Conservation (phyloP, 2,888 invertebrate genomes). For the Dryococelus australis region DNA sequence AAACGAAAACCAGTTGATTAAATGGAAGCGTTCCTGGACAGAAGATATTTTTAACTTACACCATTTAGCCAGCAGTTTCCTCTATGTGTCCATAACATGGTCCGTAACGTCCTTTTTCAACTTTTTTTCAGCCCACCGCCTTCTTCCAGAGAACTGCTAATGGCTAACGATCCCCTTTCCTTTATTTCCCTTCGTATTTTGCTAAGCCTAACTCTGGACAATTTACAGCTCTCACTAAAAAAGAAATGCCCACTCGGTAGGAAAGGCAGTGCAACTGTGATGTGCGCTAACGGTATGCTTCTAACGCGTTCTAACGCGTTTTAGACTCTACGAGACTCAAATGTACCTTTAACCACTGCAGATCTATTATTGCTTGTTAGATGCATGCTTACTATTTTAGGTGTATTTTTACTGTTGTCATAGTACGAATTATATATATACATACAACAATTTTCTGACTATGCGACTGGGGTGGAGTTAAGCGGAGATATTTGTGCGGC, state of each 20-base stretch:
- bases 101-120: not conserved
- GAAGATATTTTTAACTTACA: not conserved
- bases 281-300: not conserved
- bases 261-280: not conserved
- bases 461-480: no score
- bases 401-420: no score
- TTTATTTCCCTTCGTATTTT: conserved; percentile 7
- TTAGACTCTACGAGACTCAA: no score
- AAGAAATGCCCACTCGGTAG: not conserved
- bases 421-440: no score
- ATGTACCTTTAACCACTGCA: no score
- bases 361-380: no score
- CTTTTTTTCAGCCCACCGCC: not conserved
- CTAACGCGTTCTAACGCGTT: no score
- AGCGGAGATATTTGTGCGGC: no score
- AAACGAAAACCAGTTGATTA: not conserved
- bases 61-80: not conserved
- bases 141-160: not conserved
- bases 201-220: not conserved
- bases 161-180: not conserved
- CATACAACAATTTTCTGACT: no score
- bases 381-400: no score
- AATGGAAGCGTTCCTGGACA: not conserved
- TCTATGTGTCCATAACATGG: not conserved
- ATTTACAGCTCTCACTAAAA: not conserved